Percentiles rank a stretch among this genome's conserved stretches.
Evolutionary conservation across 1,140 invertebrate species (phyloP).

Genomic region (Pseudomyrmex flavicornis): DNA sequence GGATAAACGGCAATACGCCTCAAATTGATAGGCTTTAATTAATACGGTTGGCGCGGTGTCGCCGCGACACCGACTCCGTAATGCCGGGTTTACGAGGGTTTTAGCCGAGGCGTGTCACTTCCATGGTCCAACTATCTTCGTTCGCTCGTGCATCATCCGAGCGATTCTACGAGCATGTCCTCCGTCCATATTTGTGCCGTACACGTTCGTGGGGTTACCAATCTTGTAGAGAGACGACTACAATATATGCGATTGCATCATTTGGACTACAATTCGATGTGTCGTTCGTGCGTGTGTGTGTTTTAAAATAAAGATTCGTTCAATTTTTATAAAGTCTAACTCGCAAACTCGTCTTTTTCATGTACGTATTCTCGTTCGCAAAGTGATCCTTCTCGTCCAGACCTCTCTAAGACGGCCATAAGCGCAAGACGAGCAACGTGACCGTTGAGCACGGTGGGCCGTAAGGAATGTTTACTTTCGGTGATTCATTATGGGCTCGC

Average conservation of each 20-base stretch:
- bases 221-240: neutral
- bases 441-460: conserved; percentile 51
- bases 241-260: neutral
- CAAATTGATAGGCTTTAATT: conserved; percentile 82
- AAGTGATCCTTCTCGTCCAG: conserved; percentile 18
- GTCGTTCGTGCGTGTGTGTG: no score
- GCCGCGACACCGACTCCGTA: conserved; percentile 79
- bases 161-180: conserved; percentile 16
- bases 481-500: conserved; percentile 55
- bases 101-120: conserved; percentile 78
- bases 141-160: conserved; percentile 47
- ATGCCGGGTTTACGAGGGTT: conserved; percentile 81
- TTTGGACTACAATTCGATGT: neutral
- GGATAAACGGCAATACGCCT: conserved; percentile 74
- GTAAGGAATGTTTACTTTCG: conserved; percentile 52
- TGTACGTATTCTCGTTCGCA: conserved; percentile 36
- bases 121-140: conserved; percentile 69
- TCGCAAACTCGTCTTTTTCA: conserved; percentile 7
- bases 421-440: conserved; percentile 53
- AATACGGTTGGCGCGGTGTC: conserved; percentile 73
- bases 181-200: neutral
- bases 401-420: conserved; percentile 31
- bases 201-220: neutral
- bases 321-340: conserved; percentile 3
- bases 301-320: neutral